These are phyloP conservation scores for Drosophila lacertosa DNA, from an alignment of 1,140 invertebrate species.

Conservation along the genomic window DNA sequence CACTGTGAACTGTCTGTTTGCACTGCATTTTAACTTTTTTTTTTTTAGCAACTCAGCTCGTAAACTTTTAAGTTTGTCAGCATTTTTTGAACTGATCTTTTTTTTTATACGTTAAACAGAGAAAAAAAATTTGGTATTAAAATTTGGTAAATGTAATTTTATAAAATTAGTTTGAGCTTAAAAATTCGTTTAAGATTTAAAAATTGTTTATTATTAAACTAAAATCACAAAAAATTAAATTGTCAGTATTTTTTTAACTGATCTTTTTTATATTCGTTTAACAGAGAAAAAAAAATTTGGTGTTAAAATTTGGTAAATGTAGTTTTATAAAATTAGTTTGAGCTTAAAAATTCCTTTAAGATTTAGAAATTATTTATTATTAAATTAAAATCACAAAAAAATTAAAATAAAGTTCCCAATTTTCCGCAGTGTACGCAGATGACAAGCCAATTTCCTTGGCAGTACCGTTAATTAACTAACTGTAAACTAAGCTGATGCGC, in stretches of 20 bases:
- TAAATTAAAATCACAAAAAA: neutral
- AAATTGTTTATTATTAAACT: too few relatives aligned
- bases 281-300: too few relatives aligned
- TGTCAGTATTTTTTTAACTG: neutral
- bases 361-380: too few relatives aligned
- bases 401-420: neutral
- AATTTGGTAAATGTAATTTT: too few relatives aligned
- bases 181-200: too few relatives aligned
- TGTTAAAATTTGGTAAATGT: too few relatives aligned
- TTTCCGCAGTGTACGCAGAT: neutral
- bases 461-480: constrained; percentile 58
- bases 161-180: too few relatives aligned
- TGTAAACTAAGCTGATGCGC: constrained; percentile 42
- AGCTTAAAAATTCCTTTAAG: too few relatives aligned
- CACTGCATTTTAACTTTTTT: neutral
- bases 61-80: neutral
- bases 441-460: constrained; percentile 24
- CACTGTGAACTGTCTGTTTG: constrained; percentile 33
- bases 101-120: too few relatives aligned
- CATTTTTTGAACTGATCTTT: neutral
- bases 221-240: neutral
- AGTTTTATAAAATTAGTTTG: too few relatives aligned
- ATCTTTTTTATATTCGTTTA: too few relatives aligned
- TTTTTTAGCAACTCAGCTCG: neutral
- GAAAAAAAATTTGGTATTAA: too few relatives aligned